These are phyloP conservation scores for Barbus barbus DNA, from an alignment of 2,113 vertebrate species.

Conservation along the genomic window DNA sequence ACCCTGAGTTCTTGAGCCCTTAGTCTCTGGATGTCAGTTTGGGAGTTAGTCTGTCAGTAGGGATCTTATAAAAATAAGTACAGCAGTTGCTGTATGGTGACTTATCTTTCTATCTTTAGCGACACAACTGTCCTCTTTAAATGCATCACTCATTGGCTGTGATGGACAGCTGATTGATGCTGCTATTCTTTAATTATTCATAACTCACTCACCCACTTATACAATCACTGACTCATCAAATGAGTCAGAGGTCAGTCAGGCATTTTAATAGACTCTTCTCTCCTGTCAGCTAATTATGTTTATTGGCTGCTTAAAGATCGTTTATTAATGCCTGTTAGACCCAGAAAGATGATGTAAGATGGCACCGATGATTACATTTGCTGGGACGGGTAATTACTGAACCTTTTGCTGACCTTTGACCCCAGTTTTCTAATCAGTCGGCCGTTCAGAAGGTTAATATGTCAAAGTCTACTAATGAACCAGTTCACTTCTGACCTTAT, in stretches of 20 bases:
- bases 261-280: constrained; percentile 37
- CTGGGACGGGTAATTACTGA: constrained; percentile 25
- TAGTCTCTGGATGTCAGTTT: neutral
- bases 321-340: constrained; percentile 42
- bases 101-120: constrained; percentile 11
- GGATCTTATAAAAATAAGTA: neutral
- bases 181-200: constrained; percentile 30
- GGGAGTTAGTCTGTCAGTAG: neutral
- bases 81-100: neutral
- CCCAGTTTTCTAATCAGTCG: constrained; percentile 18
- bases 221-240: constrained; percentile 31
- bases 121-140: neutral
- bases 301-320: constrained; percentile 11
- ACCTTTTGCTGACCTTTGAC: constrained; percentile 36
- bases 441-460: constrained; percentile 17
- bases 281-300: constrained; percentile 27
- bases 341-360: constrained; percentile 33
- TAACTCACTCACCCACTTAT: constrained; percentile 31
- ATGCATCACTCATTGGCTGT: constrained; percentile 15
- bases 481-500: constrained; percentile 44
- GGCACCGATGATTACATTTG: constrained; percentile 24
- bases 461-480: constrained; percentile 36
- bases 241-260: constrained; percentile 33
- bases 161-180: constrained; percentile 26
- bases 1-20: neutral